These are phyloP conservation scores for Cavia porcellus DNA, from an alignment of 2,113 vertebrate species.

Conservation along the genomic window DNA sequence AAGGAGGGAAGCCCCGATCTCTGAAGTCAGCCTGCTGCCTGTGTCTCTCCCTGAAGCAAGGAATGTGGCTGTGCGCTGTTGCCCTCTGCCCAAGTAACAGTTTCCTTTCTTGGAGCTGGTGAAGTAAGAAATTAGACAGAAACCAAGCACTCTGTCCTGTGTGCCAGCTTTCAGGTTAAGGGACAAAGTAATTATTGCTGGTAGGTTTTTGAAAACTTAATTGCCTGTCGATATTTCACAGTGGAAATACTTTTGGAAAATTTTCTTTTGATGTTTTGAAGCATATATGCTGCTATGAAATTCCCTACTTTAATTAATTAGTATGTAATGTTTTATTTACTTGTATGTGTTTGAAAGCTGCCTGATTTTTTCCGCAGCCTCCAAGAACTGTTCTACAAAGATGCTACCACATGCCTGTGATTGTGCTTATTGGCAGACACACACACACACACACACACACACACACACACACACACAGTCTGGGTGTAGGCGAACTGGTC, in stretches of 20 bases:
- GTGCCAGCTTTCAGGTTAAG: slow-evolving; percentile 30
- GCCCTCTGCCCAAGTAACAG: slow-evolving; percentile 15
- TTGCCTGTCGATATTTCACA: slow-evolving; percentile 22
- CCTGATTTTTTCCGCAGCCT: neutral
- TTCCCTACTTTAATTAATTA: neutral
- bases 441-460: no score
- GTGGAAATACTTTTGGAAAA: neutral
- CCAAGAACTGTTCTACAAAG: slow-evolving; percentile 36
- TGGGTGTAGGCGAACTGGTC: slow-evolving; percentile 2
- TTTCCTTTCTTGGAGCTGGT: slow-evolving; percentile 44
- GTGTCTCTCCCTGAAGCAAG: neutral
- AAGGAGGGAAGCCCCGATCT: neutral
- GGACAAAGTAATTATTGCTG: neutral
- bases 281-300: neutral
- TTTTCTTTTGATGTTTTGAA: slow-evolving; percentile 26
- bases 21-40: slow-evolving; percentile 7
- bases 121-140: slow-evolving; percentile 1
- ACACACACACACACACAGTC: no score
- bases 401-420: neutral
- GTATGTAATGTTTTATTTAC: neutral
- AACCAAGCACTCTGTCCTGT: slow-evolving; percentile 20
- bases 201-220: slow-evolving; percentile 8
- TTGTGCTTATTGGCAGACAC: slow-evolving; percentile 16
- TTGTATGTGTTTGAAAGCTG: neutral
- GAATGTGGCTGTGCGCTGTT: neutral